These are phyloP conservation scores for Amblyraja radiata DNA, from an alignment of 2,797 vertebrate species.

Conservation along the genomic window DNA sequence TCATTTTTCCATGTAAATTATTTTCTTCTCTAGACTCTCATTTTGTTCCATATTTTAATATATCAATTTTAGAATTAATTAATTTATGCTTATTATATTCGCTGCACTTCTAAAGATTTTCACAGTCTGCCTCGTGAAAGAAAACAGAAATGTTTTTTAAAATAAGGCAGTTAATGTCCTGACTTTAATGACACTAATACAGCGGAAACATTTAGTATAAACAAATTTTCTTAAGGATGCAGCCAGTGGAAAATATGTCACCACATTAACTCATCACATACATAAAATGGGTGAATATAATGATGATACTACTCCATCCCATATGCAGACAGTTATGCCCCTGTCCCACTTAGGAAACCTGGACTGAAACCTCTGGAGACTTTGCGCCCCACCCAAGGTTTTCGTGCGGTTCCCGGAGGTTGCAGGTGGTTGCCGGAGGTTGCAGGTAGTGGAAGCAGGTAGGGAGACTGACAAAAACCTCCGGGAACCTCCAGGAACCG, in stretches of 20 bases:
- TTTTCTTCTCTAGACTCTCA: background rate
- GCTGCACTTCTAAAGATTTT: background rate
- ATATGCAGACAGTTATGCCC: no score
- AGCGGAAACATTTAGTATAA: background rate
- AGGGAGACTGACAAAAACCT: no score
- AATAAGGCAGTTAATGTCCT: background rate
- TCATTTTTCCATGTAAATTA: background rate
- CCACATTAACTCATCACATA: background rate
- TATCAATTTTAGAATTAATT: background rate
- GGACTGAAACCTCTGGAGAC: no score
- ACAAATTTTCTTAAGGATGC: background rate
- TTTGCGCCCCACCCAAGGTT: no score
- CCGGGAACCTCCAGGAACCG: no score
- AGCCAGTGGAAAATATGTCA: background rate
- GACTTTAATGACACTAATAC: background rate
- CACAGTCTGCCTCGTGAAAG: background rate
- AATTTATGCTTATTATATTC: background rate
- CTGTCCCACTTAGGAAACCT: no score
- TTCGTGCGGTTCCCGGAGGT: no score
- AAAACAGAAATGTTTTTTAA: background rate
- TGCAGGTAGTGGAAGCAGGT: no score
- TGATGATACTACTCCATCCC: no score
- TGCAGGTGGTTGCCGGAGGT: no score
- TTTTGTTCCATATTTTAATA: background rate
- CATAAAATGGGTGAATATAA: background rate